Percentiles rank a stretch among this genome's conserved stretches.
Conservation (phyloP, 92 coral and sea anemone genomes). For the Umimayanthus kanabou region DNA sequence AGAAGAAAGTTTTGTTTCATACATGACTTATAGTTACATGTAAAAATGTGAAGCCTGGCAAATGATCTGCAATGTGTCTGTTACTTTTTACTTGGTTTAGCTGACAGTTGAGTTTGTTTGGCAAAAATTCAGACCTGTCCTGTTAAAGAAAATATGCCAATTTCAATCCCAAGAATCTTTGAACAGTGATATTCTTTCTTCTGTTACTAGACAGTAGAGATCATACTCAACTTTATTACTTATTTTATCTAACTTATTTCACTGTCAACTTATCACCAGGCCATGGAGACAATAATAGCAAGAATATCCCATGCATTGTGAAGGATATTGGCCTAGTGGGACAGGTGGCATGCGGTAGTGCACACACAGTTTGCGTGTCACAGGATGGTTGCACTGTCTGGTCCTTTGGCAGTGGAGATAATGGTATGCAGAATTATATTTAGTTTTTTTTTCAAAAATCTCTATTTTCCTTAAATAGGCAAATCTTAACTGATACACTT, state of each 20-base stretch:
- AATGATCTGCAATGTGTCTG: too few relatives aligned
- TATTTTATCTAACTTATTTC: neutral
- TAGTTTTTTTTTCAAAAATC: neutral
- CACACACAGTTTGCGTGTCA: conserved; percentile 89
- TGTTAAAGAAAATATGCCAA: too few relatives aligned
- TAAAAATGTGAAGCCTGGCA: too few relatives aligned
- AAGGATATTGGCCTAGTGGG: conserved; percentile 76
- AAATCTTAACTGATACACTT: neutral
- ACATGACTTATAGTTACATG: too few relatives aligned
- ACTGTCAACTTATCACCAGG: conserved; percentile 46
- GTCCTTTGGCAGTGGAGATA: conserved; percentile 94
- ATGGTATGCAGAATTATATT: conserved; percentile 51
- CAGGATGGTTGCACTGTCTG: conserved; percentile 81
- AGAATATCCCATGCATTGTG: conserved; percentile 78
- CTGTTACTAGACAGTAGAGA: neutral
- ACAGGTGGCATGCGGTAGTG: conserved; percentile 93
- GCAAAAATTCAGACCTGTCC: too few relatives aligned
- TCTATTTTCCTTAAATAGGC: neutral
- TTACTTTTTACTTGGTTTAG: too few relatives aligned
- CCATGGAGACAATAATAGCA: conserved; percentile 87
- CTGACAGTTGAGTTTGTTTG: too few relatives aligned
- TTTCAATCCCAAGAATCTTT: too few relatives aligned
- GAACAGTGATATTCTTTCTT: too few relatives aligned
- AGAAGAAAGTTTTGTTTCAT: too few relatives aligned
- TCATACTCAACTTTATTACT: neutral